A percentile compares a stretch with the other conserved stretches of the same genome.
phyloP scores from a whole-genome alignment of 2,888 invertebrate species.

The Chalcosyrphus nemorum region DNA sequence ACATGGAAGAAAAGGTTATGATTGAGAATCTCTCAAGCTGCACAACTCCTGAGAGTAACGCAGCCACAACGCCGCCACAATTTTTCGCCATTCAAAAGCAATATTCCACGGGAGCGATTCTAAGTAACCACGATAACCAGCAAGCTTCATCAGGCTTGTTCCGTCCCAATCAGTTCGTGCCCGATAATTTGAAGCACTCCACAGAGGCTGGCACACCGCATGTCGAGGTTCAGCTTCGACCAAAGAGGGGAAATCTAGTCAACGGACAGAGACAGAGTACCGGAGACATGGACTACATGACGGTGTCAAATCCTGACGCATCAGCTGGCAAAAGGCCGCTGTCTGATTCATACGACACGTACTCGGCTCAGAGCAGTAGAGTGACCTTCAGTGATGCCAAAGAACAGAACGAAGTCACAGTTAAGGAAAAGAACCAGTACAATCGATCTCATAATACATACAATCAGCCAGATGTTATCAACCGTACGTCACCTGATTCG shows the following conservation, averaged over 20 bases:
- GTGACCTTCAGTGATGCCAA: constrained; percentile 72
- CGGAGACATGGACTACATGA: constrained; percentile 51
- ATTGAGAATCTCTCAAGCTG: constrained; percentile 79
- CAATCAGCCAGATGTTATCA: constrained; percentile 44
- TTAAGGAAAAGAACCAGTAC: constrained; percentile 65
- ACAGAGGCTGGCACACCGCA: constrained; percentile 38
- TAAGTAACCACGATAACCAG: constrained; percentile 51
- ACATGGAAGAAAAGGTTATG: constrained; percentile 86
- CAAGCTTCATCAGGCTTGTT: constrained; percentile 75
- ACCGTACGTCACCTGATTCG: constrained; percentile 78
- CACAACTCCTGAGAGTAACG: constrained; percentile 76
- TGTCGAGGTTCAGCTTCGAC: constrained; percentile 72
- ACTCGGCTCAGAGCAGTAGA: constrained; percentile 60
- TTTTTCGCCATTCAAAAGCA: constrained; percentile 81
- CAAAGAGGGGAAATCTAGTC: constrained; percentile 70
- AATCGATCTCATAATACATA: constrained; percentile 52
- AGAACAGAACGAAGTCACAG: constrained; percentile 16
- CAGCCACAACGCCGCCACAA: constrained; percentile 76
- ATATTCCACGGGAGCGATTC: constrained; percentile 82
- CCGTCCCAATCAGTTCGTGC: constrained; percentile 80
- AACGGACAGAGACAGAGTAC: constrained; percentile 72
- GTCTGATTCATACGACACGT: constrained; percentile 75
- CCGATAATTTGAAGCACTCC: constrained; percentile 74
- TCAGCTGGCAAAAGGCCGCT: constrained; percentile 68
- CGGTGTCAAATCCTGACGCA: constrained; percentile 26